Conservation (phyloP, 1,140 invertebrate genomes). For the Steinernema khuongi region DNA sequence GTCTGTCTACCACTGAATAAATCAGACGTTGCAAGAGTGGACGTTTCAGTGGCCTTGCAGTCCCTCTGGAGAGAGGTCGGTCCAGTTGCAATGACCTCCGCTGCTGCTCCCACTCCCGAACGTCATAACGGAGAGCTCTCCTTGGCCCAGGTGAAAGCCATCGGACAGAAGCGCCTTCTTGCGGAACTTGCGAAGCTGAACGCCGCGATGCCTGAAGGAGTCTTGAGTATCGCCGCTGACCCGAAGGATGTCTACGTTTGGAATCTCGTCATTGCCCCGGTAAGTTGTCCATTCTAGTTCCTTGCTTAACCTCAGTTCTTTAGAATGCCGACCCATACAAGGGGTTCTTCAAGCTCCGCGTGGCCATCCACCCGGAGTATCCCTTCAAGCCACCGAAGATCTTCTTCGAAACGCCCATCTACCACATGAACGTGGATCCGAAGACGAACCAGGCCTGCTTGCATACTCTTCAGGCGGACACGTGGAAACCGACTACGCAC, state of each 20-base stretch:
- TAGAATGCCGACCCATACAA: background rate
- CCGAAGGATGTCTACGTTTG: background rate
- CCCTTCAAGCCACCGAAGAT: background rate
- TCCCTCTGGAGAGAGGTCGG: background rate
- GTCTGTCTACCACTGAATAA: background rate
- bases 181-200: background rate
- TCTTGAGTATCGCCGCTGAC: background rate
- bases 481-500: background rate
- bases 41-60: no score
- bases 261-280: background rate
- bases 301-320: background rate
- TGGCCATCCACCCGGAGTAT: background rate
- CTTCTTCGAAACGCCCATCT: background rate
- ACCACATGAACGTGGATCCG: conserved; percentile 10
- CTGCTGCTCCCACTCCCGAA: background rate
- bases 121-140: background rate
- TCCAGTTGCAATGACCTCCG: background rate
- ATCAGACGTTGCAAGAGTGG: no score
- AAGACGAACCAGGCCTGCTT: background rate
- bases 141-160: background rate
- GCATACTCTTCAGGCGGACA: background rate
- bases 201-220: background rate
- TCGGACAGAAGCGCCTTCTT: background rate
- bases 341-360: background rate
- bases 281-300: background rate